phyloP scores from a whole-genome alignment of 1,140 invertebrate genomes.

The Lepeophtheirus salmonis region DNA sequence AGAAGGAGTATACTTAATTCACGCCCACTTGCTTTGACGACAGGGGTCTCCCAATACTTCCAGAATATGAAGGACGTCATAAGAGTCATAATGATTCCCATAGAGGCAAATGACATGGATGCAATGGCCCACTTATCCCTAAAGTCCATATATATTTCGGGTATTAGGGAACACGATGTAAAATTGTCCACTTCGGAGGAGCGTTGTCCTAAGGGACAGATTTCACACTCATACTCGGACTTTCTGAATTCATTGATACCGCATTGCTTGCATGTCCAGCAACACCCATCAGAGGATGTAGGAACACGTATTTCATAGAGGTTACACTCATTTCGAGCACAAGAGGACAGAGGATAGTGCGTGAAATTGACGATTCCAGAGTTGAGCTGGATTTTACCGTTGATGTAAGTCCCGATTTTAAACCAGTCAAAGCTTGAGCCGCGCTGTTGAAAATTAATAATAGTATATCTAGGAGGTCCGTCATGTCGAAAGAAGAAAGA shows the following conservation, averaged over 20 bases:
- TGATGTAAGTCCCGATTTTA: conserved; percentile 7
- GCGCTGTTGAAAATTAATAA: conserved; percentile 32
- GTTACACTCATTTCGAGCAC: background rate
- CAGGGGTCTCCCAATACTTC: conserved; percentile 36
- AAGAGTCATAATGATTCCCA: conserved; percentile 25
- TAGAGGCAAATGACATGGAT: conserved; percentile 33
- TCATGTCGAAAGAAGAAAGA: conserved; percentile 23
- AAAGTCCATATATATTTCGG: conserved; percentile 35
- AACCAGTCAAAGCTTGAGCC: conserved; percentile 3
- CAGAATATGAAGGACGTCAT: conserved; percentile 43
- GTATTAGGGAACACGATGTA: conserved; percentile 2
- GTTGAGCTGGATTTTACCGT: background rate
- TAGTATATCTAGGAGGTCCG: conserved; percentile 35
- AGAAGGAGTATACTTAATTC: conserved; percentile 32
- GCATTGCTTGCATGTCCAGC: conserved; percentile 13
- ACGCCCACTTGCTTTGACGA: conserved; percentile 39
- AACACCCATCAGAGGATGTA: conserved; percentile 20
- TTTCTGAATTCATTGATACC: background rate
- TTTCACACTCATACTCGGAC: conserved; percentile 15
- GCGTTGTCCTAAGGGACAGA: background rate
- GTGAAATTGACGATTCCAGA: background rate
- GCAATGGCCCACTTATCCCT: conserved; percentile 36
- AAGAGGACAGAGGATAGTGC: background rate
- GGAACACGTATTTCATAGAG: background rate
- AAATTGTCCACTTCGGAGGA: background rate